Percentiles rank a stretch among this genome's conserved stretches.
These are phyloP conservation scores for Margaritifera margaritifera DNA, from an alignment of 2,888 invertebrate species.

Conservation along the genomic window DNA sequence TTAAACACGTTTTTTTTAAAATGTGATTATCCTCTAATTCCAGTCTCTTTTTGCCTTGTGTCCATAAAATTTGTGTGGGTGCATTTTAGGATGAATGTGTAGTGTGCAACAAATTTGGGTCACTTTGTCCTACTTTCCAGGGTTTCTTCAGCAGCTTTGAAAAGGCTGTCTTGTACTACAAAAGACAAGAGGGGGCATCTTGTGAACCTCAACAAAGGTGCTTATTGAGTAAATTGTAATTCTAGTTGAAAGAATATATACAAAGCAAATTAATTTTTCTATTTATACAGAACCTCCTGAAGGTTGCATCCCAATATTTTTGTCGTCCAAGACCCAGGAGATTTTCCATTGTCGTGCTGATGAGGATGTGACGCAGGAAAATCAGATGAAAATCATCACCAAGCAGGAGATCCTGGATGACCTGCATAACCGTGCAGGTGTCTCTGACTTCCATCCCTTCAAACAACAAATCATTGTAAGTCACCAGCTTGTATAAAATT, in stretches of 20 bases:
- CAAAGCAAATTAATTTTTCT: no score
- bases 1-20: no score
- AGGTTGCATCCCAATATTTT: constrained; percentile 67
- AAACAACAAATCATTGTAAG: constrained; percentile 68
- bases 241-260: no score
- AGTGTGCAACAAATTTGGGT: no score
- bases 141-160: background rate
- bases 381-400: constrained; percentile 66
- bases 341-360: constrained; percentile 66
- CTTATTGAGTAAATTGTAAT: no score
- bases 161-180: constrained; percentile 6
- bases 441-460: constrained; percentile 70
- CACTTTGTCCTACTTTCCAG: background rate
- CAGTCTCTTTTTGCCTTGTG: no score
- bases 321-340: constrained; percentile 71
- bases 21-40: no score
- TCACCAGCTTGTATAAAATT: background rate
- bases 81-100: no score
- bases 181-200: background rate
- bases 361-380: constrained; percentile 69
- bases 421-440: constrained; percentile 68
- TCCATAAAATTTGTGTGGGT: no score
- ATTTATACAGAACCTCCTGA: constrained; percentile 61
- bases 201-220: no score
- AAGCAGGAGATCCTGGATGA: constrained; percentile 70